A percentile compares a stretch with the other conserved stretches of the same genome.
These are phyloP conservation scores for Sparidentex hasta DNA, from an alignment of 2,797 vertebrate genomes.

Conservation along the genomic window DNA sequence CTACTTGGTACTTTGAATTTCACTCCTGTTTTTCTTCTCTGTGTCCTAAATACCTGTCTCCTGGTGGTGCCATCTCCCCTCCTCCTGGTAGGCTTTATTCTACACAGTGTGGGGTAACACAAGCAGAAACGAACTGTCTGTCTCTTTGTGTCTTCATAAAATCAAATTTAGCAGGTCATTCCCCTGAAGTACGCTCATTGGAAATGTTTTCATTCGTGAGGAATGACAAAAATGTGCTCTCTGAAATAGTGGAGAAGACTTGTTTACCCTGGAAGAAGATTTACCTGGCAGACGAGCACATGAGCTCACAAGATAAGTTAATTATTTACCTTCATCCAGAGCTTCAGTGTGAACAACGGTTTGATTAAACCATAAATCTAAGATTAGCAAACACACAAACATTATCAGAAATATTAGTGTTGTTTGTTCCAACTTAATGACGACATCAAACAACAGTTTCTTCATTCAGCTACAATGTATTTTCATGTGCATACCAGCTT, in stretches of 20 bases:
- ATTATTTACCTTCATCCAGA: conserved; percentile 61
- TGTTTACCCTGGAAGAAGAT: conserved; percentile 31
- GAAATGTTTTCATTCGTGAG: conserved; percentile 5
- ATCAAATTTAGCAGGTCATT: not conserved
- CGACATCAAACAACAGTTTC: not conserved
- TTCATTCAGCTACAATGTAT: not conserved
- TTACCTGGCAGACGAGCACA: conserved; percentile 14
- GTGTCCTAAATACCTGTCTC: not conserved
- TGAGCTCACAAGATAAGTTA: conserved; percentile 43
- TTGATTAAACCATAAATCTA: conserved; percentile 54
- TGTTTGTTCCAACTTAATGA: not conserved
- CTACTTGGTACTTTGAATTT: not conserved
- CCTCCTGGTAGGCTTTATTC: not conserved
- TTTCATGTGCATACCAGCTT: not conserved
- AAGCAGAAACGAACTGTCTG: not conserved
- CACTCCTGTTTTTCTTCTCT: not conserved
- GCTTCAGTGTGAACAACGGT: conserved; percentile 10
- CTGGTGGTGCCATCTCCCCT: not conserved
- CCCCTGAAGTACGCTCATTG: not conserved
- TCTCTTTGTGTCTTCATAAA: not conserved
- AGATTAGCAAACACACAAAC: conserved; percentile 34
- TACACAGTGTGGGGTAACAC: not conserved
- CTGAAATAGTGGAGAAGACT: not conserved
- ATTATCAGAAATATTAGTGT: not conserved
- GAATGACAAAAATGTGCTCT: conserved; percentile 28